A percentile compares a stretch with the other conserved stretches of the same genome.
These are phyloP conservation scores for Poicephalus gulielmi DNA, from an alignment of 2,113 vertebrate species.

Conservation along the genomic window DNA sequence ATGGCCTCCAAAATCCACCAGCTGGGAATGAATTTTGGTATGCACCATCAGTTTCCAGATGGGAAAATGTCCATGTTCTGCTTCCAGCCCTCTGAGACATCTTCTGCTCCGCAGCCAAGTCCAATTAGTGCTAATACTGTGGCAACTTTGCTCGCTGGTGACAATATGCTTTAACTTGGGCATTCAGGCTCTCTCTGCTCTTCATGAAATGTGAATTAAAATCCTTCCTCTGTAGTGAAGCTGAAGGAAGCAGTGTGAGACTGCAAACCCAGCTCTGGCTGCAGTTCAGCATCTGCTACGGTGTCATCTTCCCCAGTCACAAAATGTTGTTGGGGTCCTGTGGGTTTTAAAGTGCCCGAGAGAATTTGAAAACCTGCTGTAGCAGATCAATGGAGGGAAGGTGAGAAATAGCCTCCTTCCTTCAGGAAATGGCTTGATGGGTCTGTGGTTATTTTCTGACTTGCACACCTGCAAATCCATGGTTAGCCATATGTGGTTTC, in stretches of 20 bases:
- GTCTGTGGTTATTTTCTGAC: not conserved
- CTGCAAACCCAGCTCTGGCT: not conserved
- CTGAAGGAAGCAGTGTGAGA: not conserved
- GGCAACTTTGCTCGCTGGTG: conserved; percentile 41
- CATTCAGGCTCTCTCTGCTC: not conserved
- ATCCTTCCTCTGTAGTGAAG: not conserved
- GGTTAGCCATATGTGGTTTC: not conserved
- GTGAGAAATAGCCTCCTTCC: not conserved
- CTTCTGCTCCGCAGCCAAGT: conserved; percentile 35
- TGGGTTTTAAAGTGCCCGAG: not conserved
- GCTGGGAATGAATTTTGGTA: conserved; percentile 48
- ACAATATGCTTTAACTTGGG: conserved; percentile 42
- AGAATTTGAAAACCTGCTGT: not conserved
- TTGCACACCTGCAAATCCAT: not conserved
- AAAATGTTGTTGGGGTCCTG: not conserved
- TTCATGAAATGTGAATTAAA: not conserved
- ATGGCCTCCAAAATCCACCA: conserved; percentile 39
- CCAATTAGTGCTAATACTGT: conserved; percentile 40
- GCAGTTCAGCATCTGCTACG: not conserved
- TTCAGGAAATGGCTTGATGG: not conserved
- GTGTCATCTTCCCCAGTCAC: not conserved
- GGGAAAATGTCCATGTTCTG: conserved; percentile 49
- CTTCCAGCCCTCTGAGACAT: conserved; percentile 54
- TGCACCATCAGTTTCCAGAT: conserved; percentile 35
- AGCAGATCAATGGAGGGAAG: not conserved